Conservation (phyloP, 2,888 invertebrate species). For the Exocentrus adspersus region DNA sequence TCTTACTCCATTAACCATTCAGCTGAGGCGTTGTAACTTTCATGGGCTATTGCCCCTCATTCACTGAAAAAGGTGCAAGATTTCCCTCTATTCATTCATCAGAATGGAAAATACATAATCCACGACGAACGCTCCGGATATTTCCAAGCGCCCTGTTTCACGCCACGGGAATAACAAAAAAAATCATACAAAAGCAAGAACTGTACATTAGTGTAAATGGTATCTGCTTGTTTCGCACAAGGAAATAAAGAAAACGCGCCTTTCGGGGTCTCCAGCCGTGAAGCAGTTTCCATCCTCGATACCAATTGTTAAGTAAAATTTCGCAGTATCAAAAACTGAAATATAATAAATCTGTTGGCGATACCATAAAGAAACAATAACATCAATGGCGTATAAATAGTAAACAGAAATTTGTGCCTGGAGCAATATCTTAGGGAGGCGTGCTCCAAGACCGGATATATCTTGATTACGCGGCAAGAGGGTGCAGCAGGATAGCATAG, state of each 20-base stretch:
- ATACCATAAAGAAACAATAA: conserved; percentile 46
- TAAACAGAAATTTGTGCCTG: conserved; percentile 59
- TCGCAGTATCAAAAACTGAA: too few species aligned
- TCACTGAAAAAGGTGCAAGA: conserved; percentile 28
- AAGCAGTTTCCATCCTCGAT: too few species aligned
- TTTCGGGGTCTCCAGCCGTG: too few species aligned
- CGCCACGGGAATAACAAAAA: conserved; percentile 28
- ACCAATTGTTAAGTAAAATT: too few species aligned
- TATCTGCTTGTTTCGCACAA: conserved; percentile 25
- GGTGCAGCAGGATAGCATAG: conserved; percentile 34
- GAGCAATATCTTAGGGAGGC: conserved; percentile 59
- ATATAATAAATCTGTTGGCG: too few species aligned
- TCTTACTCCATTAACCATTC: conserved; percentile 20
- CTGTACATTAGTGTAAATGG: conserved; percentile 30
- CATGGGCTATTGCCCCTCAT: conserved; percentile 26
- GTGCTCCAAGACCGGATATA: conserved; percentile 62
- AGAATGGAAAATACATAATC: conserved; percentile 41
- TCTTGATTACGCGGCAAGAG: conserved; percentile 60
- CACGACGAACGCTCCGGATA: conserved; percentile 29
- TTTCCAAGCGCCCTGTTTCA: conserved; percentile 25
- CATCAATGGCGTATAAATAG: conserved; percentile 59
- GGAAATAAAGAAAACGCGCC: too few species aligned
- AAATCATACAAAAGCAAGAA: conserved; percentile 28
- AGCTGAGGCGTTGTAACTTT: conserved; percentile 17
- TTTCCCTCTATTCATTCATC: conserved; percentile 40